Conservation (phyloP, 2,797 vertebrate species). For the Pogonophryne albipinna region DNA sequence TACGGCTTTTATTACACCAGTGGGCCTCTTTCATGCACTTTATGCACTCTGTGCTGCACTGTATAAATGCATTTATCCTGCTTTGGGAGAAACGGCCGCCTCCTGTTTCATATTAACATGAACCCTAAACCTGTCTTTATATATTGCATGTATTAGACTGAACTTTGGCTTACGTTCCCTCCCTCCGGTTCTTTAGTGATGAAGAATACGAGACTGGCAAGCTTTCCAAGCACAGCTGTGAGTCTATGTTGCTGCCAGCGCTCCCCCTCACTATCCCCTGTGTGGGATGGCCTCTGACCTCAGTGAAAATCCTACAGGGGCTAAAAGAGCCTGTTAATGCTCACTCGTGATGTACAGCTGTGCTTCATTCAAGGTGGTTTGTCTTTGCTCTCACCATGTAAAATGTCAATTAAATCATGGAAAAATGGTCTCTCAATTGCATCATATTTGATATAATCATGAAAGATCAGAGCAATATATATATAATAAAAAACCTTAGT, state of each 20-base stretch:
- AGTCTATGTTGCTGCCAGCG: constrained; percentile 46
- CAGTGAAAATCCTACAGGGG: constrained; percentile 57
- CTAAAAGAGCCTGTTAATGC: constrained; percentile 60
- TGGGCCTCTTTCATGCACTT: constrained; percentile 43
- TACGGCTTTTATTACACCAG: constrained; percentile 29
- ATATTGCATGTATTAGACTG: constrained; percentile 60
- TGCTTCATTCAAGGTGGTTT: constrained; percentile 46
- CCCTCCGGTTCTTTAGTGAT: constrained; percentile 54
- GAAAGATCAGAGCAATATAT: not conserved
- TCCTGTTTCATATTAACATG: constrained; percentile 73
- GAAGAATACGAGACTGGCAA: constrained; percentile 56
- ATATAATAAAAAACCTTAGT: not conserved
- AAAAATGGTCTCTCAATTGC: constrained; percentile 21
- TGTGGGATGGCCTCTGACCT: constrained; percentile 73
- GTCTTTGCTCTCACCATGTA: constrained; percentile 27
- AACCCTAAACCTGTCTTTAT: constrained; percentile 72
- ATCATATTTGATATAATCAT: constrained; percentile 21
- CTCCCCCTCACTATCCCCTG: constrained; percentile 51
- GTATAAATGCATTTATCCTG: constrained; percentile 51
- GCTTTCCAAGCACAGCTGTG: constrained; percentile 68
- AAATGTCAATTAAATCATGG: constrained; percentile 36
- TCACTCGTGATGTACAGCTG: constrained; percentile 61
- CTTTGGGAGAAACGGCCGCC: constrained; percentile 47
- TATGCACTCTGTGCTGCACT: constrained; percentile 18
- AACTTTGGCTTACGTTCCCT: constrained; percentile 55